Evolutionary conservation across 37 sponge, comb jelly and placozoan species (phyloP).

Genomic region (Tethya wilhelma): DNA sequence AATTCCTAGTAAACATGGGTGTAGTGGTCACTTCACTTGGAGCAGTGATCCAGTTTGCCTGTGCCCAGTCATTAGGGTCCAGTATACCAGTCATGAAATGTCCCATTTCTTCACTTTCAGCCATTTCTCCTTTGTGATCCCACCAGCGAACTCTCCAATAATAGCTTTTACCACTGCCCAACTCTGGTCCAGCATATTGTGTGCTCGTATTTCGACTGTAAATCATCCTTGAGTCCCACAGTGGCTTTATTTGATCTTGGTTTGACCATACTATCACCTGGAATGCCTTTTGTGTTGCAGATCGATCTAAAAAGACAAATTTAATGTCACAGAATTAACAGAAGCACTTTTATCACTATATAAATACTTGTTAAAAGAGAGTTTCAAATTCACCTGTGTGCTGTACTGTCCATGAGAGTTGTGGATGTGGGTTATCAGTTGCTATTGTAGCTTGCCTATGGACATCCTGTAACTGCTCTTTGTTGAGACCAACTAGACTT

Average conservation of each 20-base stretch:
- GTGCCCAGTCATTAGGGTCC: slow-evolving; percentile 7
- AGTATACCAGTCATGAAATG: slow-evolving; percentile 50
- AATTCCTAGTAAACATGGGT: slow-evolving; percentile 6
- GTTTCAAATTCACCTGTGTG: no score
- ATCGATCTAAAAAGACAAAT: no score
- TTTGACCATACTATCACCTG: slow-evolving; percentile 34
- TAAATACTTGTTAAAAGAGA: no score
- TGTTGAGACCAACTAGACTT: slow-evolving; percentile 14
- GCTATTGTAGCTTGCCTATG: slow-evolving; percentile 2
- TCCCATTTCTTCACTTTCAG: slow-evolving; percentile 31
- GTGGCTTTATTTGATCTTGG: background rate
- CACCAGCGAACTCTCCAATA: slow-evolving; percentile 64
- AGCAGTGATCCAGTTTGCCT: slow-evolving; percentile 61
- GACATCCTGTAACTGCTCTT: background rate
- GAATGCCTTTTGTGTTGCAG: slow-evolving; percentile 37
- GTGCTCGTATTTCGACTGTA: background rate
- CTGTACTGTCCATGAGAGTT: slow-evolving; percentile 60
- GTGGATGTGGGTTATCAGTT: slow-evolving; percentile 53
- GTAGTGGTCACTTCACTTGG: slow-evolving; percentile 2
- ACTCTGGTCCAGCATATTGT: slow-evolving; percentile 30
- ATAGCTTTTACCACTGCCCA: slow-evolving; percentile 30
- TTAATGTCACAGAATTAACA: no score
- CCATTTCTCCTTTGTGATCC: slow-evolving; percentile 45
- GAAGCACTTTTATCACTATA: no score
- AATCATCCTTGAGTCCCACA: slow-evolving; percentile 68